phyloP scores from a whole-genome alignment of 1,140 invertebrate genomes.

The Hirudo medicinalis region DNA sequence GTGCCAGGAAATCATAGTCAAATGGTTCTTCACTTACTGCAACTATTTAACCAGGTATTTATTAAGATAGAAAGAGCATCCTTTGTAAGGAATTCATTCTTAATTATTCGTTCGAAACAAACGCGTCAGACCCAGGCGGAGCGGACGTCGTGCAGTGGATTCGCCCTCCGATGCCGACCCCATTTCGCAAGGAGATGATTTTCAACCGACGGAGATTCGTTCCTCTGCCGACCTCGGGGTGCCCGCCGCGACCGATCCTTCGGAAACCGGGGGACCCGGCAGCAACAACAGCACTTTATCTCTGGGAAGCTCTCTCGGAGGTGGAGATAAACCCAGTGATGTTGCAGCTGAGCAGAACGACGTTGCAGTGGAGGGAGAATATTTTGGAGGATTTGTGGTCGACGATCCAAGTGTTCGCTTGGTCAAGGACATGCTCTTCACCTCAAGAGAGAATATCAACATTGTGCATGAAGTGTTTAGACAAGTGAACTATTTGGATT shows the following conservation, averaged over 20 bases:
- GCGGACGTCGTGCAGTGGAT: too few relatives aligned
- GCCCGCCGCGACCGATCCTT: background rate
- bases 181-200: too few relatives aligned
- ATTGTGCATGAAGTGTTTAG: conserved; percentile 85
- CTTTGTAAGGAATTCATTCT: too few relatives aligned
- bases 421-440: conserved; percentile 73
- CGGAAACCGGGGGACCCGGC: conserved; percentile 21
- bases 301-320: conserved; percentile 27
- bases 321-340: conserved; percentile 27
- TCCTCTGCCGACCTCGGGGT: background rate
- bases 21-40: conserved; percentile 73
- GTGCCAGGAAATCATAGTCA: conserved; percentile 69
- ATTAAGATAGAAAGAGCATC: too few relatives aligned
- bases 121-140: too few relatives aligned
- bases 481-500: conserved; percentile 44
- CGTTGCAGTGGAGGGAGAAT: conserved; percentile 41
- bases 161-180: too few relatives aligned
- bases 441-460: conserved; percentile 77
- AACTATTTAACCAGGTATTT: conserved; percentile 38
- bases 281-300: conserved; percentile 34
- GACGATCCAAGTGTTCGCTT: conserved; percentile 35
- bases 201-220: background rate
- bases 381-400: background rate
- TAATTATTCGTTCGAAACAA: too few relatives aligned
- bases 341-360: conserved; percentile 40